These are phyloP conservation scores for Cheilosia impressa DNA, from an alignment of 2,888 invertebrate genomes.

Conservation along the genomic window DNA sequence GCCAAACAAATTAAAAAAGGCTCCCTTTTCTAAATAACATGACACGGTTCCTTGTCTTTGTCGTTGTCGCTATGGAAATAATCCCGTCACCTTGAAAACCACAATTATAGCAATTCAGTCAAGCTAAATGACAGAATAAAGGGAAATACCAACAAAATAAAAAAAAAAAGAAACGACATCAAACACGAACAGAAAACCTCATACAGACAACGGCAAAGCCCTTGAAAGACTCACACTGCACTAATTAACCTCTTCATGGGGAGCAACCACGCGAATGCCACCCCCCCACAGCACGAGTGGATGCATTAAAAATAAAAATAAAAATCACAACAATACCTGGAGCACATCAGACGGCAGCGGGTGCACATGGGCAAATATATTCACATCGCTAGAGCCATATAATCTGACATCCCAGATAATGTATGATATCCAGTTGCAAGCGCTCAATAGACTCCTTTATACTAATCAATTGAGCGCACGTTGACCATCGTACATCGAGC, in stretches of 20 bases:
- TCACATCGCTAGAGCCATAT: conserved; percentile 20
- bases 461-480: conserved; percentile 9
- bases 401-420: conserved; percentile 35
- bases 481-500: conserved; percentile 36
- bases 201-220: conserved; percentile 23
- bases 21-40: not conserved
- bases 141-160: not conserved
- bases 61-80: conserved; percentile 26
- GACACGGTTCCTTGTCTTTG: conserved; percentile 12
- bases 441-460: conserved; percentile 17
- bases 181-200: not conserved
- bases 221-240: conserved; percentile 39
- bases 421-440: conserved; percentile 10
- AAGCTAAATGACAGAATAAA: not conserved
- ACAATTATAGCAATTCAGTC: conserved; percentile 18
- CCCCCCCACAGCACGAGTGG: conserved; percentile 3
- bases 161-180: no score
- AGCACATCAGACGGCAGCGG: not conserved
- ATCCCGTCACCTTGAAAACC: conserved; percentile 59
- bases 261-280: conserved; percentile 43
- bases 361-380: no score
- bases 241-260: conserved; percentile 56
- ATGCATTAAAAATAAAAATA: conserved; percentile 3
- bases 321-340: conserved; percentile 45
- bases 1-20: conserved; percentile 52